Conservation (phyloP, 2,797 vertebrate genomes). For the Acanthiza pusilla region DNA sequence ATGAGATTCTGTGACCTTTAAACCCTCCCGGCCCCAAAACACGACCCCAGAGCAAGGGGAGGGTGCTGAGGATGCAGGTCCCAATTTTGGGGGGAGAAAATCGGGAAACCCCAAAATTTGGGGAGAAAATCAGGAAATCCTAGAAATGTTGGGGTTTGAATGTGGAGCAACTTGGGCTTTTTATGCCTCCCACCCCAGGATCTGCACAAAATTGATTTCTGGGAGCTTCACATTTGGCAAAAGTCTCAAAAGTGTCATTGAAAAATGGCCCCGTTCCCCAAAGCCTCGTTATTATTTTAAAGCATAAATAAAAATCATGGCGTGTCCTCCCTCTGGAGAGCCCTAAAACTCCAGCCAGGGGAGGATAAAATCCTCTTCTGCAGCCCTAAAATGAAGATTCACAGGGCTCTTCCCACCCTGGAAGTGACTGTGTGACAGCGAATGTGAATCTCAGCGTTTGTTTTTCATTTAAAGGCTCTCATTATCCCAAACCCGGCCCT, state of each 20-base stretch:
- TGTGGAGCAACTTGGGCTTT: background rate
- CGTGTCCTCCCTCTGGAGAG: background rate
- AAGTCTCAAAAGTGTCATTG: background rate
- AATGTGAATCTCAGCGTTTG: background rate
- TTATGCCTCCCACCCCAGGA: fast-evolving
- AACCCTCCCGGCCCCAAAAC: background rate
- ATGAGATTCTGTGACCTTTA: background rate
- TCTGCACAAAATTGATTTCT: background rate
- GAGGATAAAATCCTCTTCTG: background rate
- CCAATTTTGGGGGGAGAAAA: background rate
- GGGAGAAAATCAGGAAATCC: background rate
- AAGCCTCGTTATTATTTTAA: background rate
- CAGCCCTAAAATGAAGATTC: background rate
- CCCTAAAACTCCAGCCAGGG: background rate
- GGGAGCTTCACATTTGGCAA: background rate
- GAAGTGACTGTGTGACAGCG: background rate
- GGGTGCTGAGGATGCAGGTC: fast-evolving
- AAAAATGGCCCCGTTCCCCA: background rate
- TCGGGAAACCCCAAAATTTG: too few species aligned
- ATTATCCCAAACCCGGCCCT: background rate
- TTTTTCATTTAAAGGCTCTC: constrained; percentile 19
- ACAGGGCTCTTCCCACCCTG: background rate
- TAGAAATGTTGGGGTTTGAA: background rate
- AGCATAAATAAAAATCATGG: constrained; percentile 23
- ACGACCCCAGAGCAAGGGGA: fast-evolving